Percentiles rank a stretch among this genome's conserved stretches.
Conservation (phyloP, 2,113 vertebrate species). For the Cryptotis parvus region DNA sequence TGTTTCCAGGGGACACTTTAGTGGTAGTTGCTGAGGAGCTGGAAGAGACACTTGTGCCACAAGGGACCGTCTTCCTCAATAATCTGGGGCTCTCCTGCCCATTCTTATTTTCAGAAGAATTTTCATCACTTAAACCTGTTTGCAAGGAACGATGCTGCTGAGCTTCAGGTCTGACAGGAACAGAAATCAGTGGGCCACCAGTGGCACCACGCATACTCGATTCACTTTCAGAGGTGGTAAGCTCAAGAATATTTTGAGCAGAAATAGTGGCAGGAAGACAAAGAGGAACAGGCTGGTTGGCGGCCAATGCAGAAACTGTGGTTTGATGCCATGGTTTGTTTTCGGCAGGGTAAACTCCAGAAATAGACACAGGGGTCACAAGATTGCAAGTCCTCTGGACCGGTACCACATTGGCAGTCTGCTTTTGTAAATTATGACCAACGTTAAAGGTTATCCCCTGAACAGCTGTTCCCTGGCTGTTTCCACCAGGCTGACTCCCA, state of each 20-base stretch:
- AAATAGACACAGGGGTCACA: conserved; percentile 87
- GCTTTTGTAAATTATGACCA: conserved; percentile 90
- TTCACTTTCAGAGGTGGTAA: conserved; percentile 74
- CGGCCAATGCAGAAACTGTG: conserved; percentile 85
- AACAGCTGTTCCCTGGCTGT: conserved; percentile 88
- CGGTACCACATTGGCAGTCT: conserved; percentile 91
- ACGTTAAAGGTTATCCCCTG: conserved; percentile 89
- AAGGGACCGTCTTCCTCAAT: conserved; percentile 67
- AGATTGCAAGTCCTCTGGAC: conserved; percentile 92
- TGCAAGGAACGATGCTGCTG: conserved; percentile 71
- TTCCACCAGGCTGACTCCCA: conserved; percentile 90
- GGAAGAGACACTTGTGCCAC: conserved; percentile 69
- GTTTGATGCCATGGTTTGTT: conserved; percentile 89
- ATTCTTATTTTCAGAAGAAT: conserved; percentile 78
- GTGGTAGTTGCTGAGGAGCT: conserved; percentile 62
- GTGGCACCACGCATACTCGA: not conserved
- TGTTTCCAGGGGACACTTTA: conserved; percentile 69
- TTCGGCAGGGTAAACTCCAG: conserved; percentile 90
- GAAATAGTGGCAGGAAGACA: conserved; percentile 87
- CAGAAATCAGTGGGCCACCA: conserved; percentile 65
- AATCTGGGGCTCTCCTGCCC: conserved; percentile 84
- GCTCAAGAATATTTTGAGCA: conserved; percentile 85
- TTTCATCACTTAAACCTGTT: conserved; percentile 76
- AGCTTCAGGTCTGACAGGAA: conserved; percentile 65
- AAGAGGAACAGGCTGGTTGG: conserved; percentile 86